Evolutionary conservation across 2,888 invertebrate species (phyloP).

Genomic region (Drosophila pegasa): DNA sequence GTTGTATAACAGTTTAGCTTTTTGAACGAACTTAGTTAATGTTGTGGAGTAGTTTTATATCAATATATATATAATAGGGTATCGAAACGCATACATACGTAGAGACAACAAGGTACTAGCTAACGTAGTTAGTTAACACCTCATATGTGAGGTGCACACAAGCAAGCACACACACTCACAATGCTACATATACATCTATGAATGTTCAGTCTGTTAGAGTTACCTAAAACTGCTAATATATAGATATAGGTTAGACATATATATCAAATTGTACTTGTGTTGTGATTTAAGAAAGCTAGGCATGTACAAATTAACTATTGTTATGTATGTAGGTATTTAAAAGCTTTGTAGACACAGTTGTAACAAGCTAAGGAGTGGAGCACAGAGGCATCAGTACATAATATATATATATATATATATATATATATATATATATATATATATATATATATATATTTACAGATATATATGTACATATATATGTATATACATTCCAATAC

Average conservation of each 20-base stretch:
- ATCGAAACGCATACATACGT: constrained; percentile 16
- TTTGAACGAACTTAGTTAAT: constrained; percentile 2
- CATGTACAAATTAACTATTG: constrained; percentile 26
- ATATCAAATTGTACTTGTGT: constrained; percentile 9
- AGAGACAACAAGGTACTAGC: constrained; percentile 20
- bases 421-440: constrained; percentile 10
- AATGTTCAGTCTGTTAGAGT: constrained; percentile 1
- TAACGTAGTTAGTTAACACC: constrained; percentile 16
- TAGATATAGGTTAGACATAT: not conserved
- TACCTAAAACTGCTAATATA: constrained; percentile 2
- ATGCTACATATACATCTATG: constrained; percentile 3
- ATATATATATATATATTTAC: not conserved
- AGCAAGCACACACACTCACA: constrained; percentile 8
- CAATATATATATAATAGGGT: constrained; percentile 4
- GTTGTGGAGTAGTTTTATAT: constrained; percentile 8
- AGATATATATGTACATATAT: constrained; percentile 3
- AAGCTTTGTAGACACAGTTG: constrained; percentile 31
- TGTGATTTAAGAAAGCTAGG: constrained; percentile 19
- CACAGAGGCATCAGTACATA: constrained; percentile 17
- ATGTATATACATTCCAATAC: constrained; percentile 19
- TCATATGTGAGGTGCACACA: not conserved
- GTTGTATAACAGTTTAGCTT: not conserved
- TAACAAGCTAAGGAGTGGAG: constrained; percentile 23
- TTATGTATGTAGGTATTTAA: constrained; percentile 14
- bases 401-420: constrained; percentile 12